Base-by-base conservation (phyloP, 2,797 vertebrate species). In the Novumbra hubbsi region DNA sequence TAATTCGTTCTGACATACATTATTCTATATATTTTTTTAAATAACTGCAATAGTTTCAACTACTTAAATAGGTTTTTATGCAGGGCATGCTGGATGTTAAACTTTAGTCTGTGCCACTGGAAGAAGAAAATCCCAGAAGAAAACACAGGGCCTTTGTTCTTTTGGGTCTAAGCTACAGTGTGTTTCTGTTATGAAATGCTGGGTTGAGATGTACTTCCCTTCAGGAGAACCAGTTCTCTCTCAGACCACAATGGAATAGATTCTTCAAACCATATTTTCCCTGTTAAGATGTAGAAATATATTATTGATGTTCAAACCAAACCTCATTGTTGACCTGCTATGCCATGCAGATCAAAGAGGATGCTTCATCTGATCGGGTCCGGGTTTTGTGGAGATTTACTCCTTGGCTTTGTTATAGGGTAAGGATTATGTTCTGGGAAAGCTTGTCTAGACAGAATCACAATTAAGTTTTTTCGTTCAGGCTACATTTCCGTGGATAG, bases 131-230 rank as follows among this genome's bases (percentile, higher is more conserved):
- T 72, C 67, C 34, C 72, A 60, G 48, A 74, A 73, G 52, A 62
- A 45, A 73, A 63, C 75, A 69, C 73, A 78, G 52, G 73, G 73
- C 49, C 85, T 89, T 87, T 89, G 86, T 89, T 88, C 83, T 80
- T 28, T 28, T 50, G 38, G 50, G 6, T 75, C 73, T 60, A 24
- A 12, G 2, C 52, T 55, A 55, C n/a, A 55, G 21, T 70, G 60
- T 34, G 34, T 60, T 78, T 76, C 77, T 76, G 74, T 84, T 88
- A 86, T 86, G 83, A 87, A 83, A 78, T 63, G 67, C 52, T 66
- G 30, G 76, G 72, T 73, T 66, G 78, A 76, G 73, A 82, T 65
- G 66, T 76, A 50, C 75, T 80, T 78, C 78, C 76, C 82, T 82
- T 75, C 63, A 75, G 77, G 80, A 83, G 74, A 73, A 67, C 62